Base-by-base conservation (phyloP, 1,140 invertebrate species). In the Dysdera silvatica region DNA sequence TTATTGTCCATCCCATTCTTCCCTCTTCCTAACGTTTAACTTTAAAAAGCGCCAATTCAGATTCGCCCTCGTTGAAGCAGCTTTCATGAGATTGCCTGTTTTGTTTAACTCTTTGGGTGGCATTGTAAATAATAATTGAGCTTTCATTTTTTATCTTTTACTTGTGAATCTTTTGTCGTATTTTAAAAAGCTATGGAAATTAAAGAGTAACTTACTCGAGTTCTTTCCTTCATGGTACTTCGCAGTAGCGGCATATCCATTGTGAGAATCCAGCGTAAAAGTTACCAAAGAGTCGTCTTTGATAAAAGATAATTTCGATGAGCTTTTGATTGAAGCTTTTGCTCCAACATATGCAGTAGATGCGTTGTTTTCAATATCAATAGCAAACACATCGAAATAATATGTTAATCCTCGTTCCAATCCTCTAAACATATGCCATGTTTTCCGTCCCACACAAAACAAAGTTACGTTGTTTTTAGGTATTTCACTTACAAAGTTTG, bases 341-440 rank as follows among this genome's bases (percentile, higher is more conserved):
- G 69, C 66, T 14, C 72, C 71, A 10, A 60, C 62, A 57, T 74
- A 77, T 7, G 69, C 62, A 2, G 68, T 64, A 26, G 68, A 69
- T 14, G 57, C 62, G 33, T 74, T 72, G 12, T 69, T 73, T 12
- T 52, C 26, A 10, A 53, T 54, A 54, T 75, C 71, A 2, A 74
- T 43, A 1, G 70, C 71, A 67, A 73, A 76, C 7, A 76, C 75
- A 62, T 76, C 74, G 5, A 76, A 65, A 52, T 61, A 73, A 53
- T 77, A 77, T 7, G 63, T 71, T 20, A 62, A 68, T n/a, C 70
- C 72, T 3, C 67, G 61, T 10, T 67, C 59, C 2, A 71, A 68
- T 33, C 68, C 66, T 23, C 37, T 65, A 51, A 72, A 74, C 6
- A 70, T 73, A 53, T 70, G 73, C 61, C 66, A 65, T 7, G 70